A percentile compares a stretch with the other conserved stretches of the same genome.
phyloP scores from a whole-genome alignment of 2,888 invertebrate species.

The Arctia plantaginis region DNA sequence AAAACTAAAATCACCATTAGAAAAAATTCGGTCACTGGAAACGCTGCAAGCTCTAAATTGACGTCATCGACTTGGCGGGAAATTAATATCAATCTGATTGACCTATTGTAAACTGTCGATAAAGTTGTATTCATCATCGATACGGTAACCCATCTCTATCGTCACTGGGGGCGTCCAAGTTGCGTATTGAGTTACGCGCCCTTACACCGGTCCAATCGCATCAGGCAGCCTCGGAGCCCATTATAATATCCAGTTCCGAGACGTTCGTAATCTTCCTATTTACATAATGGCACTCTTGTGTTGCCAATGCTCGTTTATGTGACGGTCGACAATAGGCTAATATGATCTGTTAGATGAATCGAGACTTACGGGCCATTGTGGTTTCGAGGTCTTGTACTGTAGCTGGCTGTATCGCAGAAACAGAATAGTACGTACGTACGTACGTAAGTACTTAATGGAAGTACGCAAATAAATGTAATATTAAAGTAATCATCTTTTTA shows the following conservation, averaged over 20 bases:
- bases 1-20: not conserved
- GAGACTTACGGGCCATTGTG: not conserved
- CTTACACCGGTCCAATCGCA: conserved; percentile 75
- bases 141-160: conserved; percentile 49
- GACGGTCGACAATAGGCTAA: conserved; percentile 33
- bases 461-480: not conserved
- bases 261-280: conserved; percentile 75
- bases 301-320: conserved; percentile 52
- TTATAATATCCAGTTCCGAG: conserved; percentile 75
- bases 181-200: conserved; percentile 83
- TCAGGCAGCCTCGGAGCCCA: conserved; percentile 65
- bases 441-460: too few species aligned
- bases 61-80: not conserved
- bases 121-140: not conserved
- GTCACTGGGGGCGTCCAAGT: conserved; percentile 76
- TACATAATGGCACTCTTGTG: conserved; percentile 74
- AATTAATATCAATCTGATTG: not conserved
- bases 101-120: not conserved
- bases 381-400: not conserved
- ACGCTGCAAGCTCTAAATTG: not conserved
- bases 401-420: not conserved
- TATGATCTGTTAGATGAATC: conserved; percentile 18
- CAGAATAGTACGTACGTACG: not conserved
- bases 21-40: too few species aligned
- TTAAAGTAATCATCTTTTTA: not conserved